Evolutionary conservation across 1,140 invertebrate genomes (phyloP).

Genomic region (Tetramorium parvispinum): DNA sequence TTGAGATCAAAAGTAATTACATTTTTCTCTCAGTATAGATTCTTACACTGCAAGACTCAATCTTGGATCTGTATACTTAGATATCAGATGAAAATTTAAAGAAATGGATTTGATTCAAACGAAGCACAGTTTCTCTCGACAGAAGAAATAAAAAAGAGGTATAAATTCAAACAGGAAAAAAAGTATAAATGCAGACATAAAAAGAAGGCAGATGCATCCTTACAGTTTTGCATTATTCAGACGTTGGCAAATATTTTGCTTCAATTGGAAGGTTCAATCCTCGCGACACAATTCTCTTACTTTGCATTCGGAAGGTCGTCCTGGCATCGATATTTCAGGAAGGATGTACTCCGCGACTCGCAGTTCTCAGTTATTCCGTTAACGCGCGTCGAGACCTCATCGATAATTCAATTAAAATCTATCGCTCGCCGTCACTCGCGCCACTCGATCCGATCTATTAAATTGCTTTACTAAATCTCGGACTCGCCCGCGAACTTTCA

Average conservation of each 20-base stretch:
- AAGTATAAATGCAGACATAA: not conserved
- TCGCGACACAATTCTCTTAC: slow-evolving; percentile 56
- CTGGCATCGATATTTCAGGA: slow-evolving; percentile 47
- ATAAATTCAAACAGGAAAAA: slow-evolving; percentile 16
- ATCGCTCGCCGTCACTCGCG: slow-evolving; percentile 35
- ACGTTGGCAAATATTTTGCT: slow-evolving; percentile 45
- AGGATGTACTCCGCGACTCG: not conserved
- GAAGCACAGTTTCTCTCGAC: not conserved
- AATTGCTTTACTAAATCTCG: slow-evolving; percentile 55
- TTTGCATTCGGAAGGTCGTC: slow-evolving; percentile 43
- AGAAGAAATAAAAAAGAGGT: not conserved
- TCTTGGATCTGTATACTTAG: not conserved
- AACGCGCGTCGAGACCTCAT: slow-evolving; percentile 46
- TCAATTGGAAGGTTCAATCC: slow-evolving; percentile 54
- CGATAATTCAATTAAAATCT: slow-evolving; percentile 60
- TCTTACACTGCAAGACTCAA: not conserved
- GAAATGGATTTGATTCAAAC: not conserved
- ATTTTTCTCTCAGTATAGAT: not conserved
- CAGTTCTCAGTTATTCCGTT: slow-evolving; percentile 50
- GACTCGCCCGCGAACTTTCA: slow-evolving; percentile 16
- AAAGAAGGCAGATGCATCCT: slow-evolving; percentile 5
- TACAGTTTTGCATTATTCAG: slow-evolving; percentile 44
- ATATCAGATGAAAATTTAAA: no score
- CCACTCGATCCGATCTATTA: slow-evolving; percentile 57
- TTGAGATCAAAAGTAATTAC: no score